A percentile compares a stretch with the other conserved stretches of the same genome.
Conservation (phyloP, 2,113 vertebrate species). For the Carettochelys insculpta region DNA sequence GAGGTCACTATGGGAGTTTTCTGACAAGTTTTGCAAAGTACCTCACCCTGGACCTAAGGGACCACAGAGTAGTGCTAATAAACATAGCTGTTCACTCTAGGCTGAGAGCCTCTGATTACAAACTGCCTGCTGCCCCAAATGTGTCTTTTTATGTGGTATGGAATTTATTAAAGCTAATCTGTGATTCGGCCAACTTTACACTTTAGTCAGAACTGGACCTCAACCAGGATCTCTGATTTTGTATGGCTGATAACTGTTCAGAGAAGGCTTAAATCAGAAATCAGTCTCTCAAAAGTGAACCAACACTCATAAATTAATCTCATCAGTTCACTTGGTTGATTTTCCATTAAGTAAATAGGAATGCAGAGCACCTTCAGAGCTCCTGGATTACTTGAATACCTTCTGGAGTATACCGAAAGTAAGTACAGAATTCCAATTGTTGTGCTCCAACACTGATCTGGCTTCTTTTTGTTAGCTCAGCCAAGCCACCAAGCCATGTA, state of each 20-base stretch:
- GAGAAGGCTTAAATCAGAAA: neutral
- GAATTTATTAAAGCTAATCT: neutral
- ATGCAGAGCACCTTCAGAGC: rapidly evolving
- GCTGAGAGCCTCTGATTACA: neutral
- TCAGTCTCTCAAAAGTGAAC: conserved; percentile 3
- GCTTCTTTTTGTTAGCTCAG: neutral
- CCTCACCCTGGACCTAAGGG: neutral
- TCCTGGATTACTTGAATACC: neutral
- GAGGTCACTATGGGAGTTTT: neutral
- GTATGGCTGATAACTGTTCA: neutral
- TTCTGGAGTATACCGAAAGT: neutral
- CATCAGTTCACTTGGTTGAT: neutral
- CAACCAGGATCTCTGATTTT: neutral
- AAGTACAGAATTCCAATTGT: neutral
- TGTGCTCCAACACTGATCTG: neutral
- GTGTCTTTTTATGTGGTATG: neutral
- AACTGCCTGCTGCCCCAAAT: neutral
- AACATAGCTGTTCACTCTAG: neutral
- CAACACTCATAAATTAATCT: neutral
- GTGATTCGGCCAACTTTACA: neutral
- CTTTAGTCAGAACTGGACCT: conserved; percentile 20
- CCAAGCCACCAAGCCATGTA: neutral
- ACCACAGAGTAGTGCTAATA: rapidly evolving
- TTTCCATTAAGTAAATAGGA: neutral
- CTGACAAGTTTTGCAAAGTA: neutral